Base-by-base conservation (phyloP, 2,797 vertebrate species). In the Sebastes kiyomatsui region DNA sequence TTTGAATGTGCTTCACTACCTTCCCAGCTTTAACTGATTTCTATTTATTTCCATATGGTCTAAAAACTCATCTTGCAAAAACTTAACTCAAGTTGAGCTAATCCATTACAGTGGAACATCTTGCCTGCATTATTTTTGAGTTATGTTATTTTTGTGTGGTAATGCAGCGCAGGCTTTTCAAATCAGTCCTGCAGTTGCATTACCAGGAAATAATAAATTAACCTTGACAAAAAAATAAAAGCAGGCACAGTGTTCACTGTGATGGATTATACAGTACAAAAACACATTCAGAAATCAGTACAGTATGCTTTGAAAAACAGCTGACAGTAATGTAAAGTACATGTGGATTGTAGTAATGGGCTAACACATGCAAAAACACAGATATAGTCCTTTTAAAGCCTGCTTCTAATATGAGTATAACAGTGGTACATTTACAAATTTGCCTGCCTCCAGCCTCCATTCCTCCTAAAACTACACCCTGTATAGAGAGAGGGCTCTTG, bases 141-240 rank as follows among this genome's bases (percentile, higher is more conserved):
- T 78, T 67, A 76, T 75, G 82, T 85, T 82, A 56, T 85, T 79
- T 88, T 75, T 77, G 49, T 85, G 67, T 67, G 25, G 68, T 89
- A 85, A 86, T 72, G 70, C 62, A 54, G 46, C 2, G 11, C 89
- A 88, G 85, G 60, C 77, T 75, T 83, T 81, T 85, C 61, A 81
- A 25, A 81, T 82, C 85, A 83, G 79, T 80, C 83, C 66, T 75
- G 49, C 78, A 83, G 77, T 80, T 78, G 59, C 72, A 75, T 83
- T 86, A 77, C 71, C 82, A 79, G 81, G 80, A 90, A 92, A 90
- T 84, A 75, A 90, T 90, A 79, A 92, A 88, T 91, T 83, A 80
- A 86, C 61, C 85, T 75, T 22, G 75, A 84, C 77, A 25, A 67
- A 82, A 73, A 83, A 88, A 32, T 75, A 81, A 78, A 90, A 79